Evolutionary conservation across 2,113 vertebrate genomes (phyloP).

Genomic region (Pyrgilauda ruficollis): DNA sequence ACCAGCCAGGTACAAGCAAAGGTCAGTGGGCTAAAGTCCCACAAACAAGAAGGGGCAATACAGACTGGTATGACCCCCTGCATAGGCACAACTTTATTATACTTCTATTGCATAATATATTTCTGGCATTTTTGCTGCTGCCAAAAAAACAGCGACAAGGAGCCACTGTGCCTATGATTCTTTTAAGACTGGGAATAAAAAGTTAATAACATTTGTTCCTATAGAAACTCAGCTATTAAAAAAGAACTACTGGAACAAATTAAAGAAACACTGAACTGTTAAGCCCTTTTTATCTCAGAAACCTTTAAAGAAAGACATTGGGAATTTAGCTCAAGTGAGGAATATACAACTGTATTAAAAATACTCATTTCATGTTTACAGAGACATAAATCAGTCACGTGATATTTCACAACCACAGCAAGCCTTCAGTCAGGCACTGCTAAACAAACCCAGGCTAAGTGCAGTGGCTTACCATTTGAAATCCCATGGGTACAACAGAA

Average conservation of each 20-base stretch:
- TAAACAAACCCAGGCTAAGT: neutral
- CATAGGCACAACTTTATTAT: neutral
- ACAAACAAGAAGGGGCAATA: neutral
- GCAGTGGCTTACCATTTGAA: neutral
- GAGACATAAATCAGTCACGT: neutral
- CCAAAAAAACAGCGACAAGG: neutral
- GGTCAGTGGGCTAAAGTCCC: neutral
- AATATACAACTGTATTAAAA: neutral
- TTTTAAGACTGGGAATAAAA: neutral
- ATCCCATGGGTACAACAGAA: neutral
- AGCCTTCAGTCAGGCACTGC: neutral
- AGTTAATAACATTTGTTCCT: neutral
- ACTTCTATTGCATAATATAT: neutral
- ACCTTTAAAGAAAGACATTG: neutral
- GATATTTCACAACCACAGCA: neutral
- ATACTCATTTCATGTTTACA: neutral
- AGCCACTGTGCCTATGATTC: neutral
- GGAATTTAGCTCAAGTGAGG: neutral
- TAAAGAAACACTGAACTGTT: neutral
- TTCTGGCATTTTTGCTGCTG: conserved; percentile 7
- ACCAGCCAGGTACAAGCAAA: neutral
- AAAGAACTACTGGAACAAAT: neutral
- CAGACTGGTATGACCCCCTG: neutral
- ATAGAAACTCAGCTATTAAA: neutral
- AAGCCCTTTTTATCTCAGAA: neutral